phyloP scores from a whole-genome alignment of 2,113 vertebrate genomes.

The Plecotus auritus region DNA sequence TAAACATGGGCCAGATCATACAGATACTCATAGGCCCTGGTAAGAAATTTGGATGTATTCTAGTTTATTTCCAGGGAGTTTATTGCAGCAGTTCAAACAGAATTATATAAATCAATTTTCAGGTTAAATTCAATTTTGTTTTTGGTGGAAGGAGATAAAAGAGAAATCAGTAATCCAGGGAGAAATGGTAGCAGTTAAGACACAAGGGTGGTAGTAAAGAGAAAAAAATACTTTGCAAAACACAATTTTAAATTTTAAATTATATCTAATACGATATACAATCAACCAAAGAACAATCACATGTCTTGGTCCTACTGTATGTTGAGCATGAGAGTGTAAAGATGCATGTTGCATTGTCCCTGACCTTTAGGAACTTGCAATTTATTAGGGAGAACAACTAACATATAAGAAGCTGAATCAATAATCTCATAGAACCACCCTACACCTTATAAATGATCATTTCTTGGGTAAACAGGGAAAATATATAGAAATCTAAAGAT shows the following conservation, averaged over 20 bases:
- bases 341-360: too few relatives aligned
- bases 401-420: not conserved
- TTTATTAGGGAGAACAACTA: not conserved
- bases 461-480: not conserved
- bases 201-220: not conserved
- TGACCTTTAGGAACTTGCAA: not conserved
- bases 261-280: not conserved
- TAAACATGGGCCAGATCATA: not conserved
- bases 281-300: not conserved
- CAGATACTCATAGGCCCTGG: not conserved
- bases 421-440: not conserved
- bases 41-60: not conserved
- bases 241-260: not conserved
- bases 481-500: not conserved
- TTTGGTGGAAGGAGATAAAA: conserved; percentile 6
- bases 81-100: not conserved
- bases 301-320: not conserved
- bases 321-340: not conserved
- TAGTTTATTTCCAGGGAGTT: not conserved
- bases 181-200: not conserved
- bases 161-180: not conserved
- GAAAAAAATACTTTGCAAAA: not conserved
- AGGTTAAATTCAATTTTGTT: not conserved
- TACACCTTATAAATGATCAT: not conserved
- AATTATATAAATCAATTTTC: not conserved